Percentiles rank a stretch among this genome's conserved stretches.
Evolutionary conservation across 2,888 invertebrate species (phyloP).

Genomic region (Tachina grossa): DNA sequence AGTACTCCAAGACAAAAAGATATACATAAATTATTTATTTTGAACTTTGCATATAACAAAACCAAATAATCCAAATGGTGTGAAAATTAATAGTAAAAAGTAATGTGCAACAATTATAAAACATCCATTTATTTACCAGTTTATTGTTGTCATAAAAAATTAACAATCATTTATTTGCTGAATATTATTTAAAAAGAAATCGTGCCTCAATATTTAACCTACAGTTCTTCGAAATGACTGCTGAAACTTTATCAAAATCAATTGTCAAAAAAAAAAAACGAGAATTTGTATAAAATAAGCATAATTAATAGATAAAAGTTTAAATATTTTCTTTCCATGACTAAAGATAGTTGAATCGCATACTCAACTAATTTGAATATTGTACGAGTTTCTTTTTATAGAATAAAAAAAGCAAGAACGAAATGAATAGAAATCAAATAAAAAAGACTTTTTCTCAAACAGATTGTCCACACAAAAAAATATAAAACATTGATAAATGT

Average conservation of each 20-base stretch:
- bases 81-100: conserved; percentile 11
- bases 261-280: conserved; percentile 17
- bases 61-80: conserved; percentile 3
- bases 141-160: conserved; percentile 40
- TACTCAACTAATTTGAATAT: neutral
- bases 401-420: neutral
- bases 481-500: conserved; percentile 14
- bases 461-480: neutral
- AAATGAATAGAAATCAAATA: neutral
- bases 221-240: conserved; percentile 38
- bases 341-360: too few species aligned
- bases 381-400: neutral
- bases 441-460: neutral
- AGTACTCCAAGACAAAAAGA: neutral
- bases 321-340: neutral
- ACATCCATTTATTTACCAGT: conserved; percentile 21
- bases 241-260: conserved; percentile 37
- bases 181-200: conserved; percentile 5
- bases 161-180: neutral
- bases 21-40: neutral
- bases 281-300: conserved; percentile 22
- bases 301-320: neutral
- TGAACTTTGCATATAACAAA: neutral
- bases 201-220: conserved; percentile 12
- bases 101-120: neutral